Percentiles rank a stretch among this genome's conserved stretches.
These are phyloP conservation scores for Drosophila setifemur DNA, from an alignment of 1,140 invertebrate species.

Conservation along the genomic window DNA sequence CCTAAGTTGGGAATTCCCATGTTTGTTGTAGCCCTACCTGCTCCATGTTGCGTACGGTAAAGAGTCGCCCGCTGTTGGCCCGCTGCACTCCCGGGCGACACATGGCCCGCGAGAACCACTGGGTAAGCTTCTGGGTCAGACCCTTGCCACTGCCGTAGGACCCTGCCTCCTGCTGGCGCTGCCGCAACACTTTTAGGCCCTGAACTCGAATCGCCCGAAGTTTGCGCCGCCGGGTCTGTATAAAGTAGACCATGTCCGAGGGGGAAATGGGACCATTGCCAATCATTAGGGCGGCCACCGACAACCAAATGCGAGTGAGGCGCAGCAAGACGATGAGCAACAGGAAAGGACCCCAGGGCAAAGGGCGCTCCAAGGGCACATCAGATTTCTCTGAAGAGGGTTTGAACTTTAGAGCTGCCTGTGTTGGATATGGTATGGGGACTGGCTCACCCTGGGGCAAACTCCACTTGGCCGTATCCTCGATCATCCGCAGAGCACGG, in stretches of 20 bases:
- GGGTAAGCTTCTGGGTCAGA: constrained; percentile 31
- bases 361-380: constrained; percentile 53
- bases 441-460: constrained; percentile 58
- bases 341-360: constrained; percentile 72
- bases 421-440: too few relatives aligned
- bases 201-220: constrained; percentile 67
- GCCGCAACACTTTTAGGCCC: constrained; percentile 53
- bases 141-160: constrained; percentile 14
- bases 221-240: constrained; percentile 73
- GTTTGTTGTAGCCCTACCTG: constrained; percentile 39
- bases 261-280: constrained; percentile 67
- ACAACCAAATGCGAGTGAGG: constrained; percentile 67
- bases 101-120: constrained; percentile 62
- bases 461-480: constrained; percentile 80
- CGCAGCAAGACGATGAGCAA: constrained; percentile 67
- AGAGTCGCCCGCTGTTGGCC: constrained; percentile 25
- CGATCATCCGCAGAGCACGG: constrained; percentile 56
- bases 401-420: too few relatives aligned
- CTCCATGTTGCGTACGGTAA: constrained; percentile 2
- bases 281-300: constrained; percentile 63
- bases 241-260: constrained; percentile 67
- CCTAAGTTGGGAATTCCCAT: neutral
- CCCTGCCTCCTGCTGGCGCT: constrained; percentile 38
- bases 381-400: constrained; percentile 43
- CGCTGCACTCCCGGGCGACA: constrained; percentile 61